Conservation (phyloP, 2,888 invertebrate species). For the Abrostola triplasia region DNA sequence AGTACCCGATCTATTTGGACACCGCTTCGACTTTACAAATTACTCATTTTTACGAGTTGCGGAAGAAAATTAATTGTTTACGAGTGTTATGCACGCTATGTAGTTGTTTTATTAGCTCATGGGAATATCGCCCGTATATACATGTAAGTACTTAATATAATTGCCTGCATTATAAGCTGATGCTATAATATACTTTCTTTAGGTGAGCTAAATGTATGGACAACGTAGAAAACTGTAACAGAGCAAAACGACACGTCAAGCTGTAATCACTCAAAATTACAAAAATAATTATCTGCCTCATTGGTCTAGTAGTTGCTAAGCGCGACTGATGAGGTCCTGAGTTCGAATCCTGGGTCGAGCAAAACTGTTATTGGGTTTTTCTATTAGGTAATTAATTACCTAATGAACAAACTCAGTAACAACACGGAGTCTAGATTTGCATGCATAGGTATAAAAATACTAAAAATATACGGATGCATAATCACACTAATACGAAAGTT, state of each 20-base stretch:
- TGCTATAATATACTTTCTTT: conserved; percentile 8
- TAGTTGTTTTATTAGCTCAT: neutral
- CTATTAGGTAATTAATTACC: too few relatives aligned
- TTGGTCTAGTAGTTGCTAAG: too few relatives aligned
- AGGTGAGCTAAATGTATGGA: neutral
- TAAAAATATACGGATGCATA: too few relatives aligned
- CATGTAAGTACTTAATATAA: neutral
- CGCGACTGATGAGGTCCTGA: too few relatives aligned
- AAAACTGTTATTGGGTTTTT: too few relatives aligned
- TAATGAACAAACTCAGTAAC: too few relatives aligned
- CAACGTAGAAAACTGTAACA: conserved; percentile 2
- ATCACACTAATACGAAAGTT: too few relatives aligned
- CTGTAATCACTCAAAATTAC: neutral
- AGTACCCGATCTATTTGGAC: conserved; percentile 18
- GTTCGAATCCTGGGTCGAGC: too few relatives aligned
- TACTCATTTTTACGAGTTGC: conserved; percentile 37
- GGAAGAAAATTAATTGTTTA: conserved; percentile 34
- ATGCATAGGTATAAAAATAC: too few relatives aligned
- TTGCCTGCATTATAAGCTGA: neutral
- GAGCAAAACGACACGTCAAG: neutral
- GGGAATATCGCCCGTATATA: neutral
- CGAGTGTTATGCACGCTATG: conserved; percentile 27
- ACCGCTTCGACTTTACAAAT: conserved; percentile 35
- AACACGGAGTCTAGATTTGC: too few relatives aligned
- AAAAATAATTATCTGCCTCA: too few relatives aligned